A percentile compares a stretch with the other conserved stretches of the same genome.
phyloP scores from a whole-genome alignment of 2,113 vertebrate genomes.

The Cynocephalus volans region DNA sequence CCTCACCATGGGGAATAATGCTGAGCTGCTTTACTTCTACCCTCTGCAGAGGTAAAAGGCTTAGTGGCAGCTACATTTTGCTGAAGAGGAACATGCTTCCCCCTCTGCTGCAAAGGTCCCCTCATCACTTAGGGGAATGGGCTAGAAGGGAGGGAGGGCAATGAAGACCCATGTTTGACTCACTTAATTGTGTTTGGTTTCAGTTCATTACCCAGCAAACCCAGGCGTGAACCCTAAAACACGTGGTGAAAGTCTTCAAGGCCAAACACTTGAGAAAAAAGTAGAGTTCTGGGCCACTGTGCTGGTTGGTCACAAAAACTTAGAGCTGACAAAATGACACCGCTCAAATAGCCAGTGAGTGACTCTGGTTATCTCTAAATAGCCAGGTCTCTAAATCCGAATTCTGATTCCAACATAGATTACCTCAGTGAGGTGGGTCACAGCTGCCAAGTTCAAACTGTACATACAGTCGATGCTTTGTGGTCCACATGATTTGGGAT shows the following conservation, averaged over 20 bases:
- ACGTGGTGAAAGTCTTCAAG: conserved; percentile 32
- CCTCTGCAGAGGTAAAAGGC: conserved; percentile 5
- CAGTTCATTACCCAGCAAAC: neutral
- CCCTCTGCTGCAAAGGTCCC: neutral
- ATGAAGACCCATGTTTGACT: conserved; percentile 30
- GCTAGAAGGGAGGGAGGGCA: neutral
- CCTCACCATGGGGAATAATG: conserved; percentile 68
- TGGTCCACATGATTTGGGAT: neutral
- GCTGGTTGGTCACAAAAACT: neutral
- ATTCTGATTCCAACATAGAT: conserved; percentile 17
- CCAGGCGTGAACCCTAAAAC: neutral
- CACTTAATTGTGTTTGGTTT: conserved; percentile 39
- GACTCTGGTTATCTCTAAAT: conserved; percentile 53
- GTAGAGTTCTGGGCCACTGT: neutral
- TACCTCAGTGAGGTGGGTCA: neutral
- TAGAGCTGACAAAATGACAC: neutral
- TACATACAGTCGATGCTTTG: neutral
- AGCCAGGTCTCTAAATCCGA: conserved; percentile 34
- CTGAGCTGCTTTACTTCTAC: conserved; percentile 61
- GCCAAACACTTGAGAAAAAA: neutral
- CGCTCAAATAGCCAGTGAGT: conserved; percentile 4
- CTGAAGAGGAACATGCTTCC: neutral
- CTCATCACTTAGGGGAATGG: neutral
- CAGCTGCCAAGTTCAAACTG: neutral
- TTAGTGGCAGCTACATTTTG: conserved; percentile 40